Percentiles rank a stretch among this genome's conserved stretches.
Conservation (phyloP, 2,797 vertebrate species). For the Discoglossus pictus region DNA sequence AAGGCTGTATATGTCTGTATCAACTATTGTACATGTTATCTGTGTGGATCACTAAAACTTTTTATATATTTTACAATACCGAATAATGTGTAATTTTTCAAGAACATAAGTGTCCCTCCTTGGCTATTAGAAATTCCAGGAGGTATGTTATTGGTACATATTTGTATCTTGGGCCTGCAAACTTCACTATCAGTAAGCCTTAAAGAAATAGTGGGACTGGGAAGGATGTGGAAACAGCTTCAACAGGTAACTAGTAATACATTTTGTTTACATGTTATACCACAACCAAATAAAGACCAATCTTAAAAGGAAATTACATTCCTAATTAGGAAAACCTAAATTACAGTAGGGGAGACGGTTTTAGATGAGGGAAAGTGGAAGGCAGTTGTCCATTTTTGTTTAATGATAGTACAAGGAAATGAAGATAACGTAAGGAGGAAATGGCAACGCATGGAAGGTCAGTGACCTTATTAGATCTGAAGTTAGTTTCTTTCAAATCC, state of each 20-base stretch:
- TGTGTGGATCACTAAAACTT: too few relatives aligned
- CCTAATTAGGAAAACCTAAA: conserved; percentile 91
- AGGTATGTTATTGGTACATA: too few relatives aligned
- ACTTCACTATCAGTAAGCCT: too few relatives aligned
- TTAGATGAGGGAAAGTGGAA: conserved; percentile 76
- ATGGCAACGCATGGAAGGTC: conserved; percentile 79
- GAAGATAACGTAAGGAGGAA: conserved; percentile 67
- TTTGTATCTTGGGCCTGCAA: too few relatives aligned
- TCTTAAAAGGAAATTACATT: conserved; percentile 87
- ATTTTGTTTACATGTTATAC: conserved; percentile 38
- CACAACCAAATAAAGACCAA: conserved; percentile 63
- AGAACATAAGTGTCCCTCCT: too few relatives aligned
- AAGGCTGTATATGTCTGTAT: too few relatives aligned
- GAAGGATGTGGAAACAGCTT: background rate
- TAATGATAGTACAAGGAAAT: conserved; percentile 90
- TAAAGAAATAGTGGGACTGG: background rate
- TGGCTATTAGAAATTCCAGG: too few relatives aligned
- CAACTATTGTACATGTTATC: too few relatives aligned
- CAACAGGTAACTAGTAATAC: background rate
- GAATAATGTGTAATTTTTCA: too few relatives aligned
- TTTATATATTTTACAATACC: too few relatives aligned
- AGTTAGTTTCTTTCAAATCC: conserved; percentile 75
- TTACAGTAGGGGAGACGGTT: conserved; percentile 82
- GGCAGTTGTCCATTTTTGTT: conserved; percentile 78
- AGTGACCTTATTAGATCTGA: conserved; percentile 78